Evolutionary conservation across 2,797 vertebrate species (phyloP).

Genomic region (Lindbergichthys nudifrons): DNA sequence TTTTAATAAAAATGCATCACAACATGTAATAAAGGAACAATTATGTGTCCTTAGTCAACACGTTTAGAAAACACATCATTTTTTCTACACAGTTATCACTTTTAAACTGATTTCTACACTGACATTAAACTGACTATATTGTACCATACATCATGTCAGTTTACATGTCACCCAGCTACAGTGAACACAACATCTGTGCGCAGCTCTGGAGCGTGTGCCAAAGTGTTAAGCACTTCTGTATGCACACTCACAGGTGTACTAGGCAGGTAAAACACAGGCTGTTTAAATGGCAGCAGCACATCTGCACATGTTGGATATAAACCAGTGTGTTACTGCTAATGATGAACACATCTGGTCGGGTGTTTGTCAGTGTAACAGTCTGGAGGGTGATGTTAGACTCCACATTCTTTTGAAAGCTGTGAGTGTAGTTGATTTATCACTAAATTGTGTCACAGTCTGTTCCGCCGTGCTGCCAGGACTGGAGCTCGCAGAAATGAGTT

Average conservation of each 20-base stretch:
- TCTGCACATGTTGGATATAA: background rate
- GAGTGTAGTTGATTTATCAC: background rate
- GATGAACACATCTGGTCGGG: background rate
- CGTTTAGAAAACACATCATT: background rate
- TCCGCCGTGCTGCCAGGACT: no score
- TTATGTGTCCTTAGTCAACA: no score
- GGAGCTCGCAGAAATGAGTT: no score
- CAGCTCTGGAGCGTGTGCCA: background rate
- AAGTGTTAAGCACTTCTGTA: background rate
- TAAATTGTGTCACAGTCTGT: no score
- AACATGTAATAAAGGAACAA: no score
- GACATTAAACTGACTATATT: no score
- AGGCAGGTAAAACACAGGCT: background rate
- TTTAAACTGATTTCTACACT: background rate
- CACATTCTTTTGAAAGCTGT: background rate
- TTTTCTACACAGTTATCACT: background rate
- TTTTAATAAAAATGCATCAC: no score
- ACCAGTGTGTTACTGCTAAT: background rate
- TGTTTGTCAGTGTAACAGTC: background rate
- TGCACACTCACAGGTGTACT: background rate
- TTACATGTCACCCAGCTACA: constrained; percentile 2
- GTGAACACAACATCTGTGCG: constrained; percentile 7
- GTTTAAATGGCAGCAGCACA: background rate
- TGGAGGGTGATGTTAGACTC: no score
- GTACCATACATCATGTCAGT: background rate